These are phyloP conservation scores for Ophraella communa DNA, from an alignment of 2,888 invertebrate genomes.

Conservation along the genomic window DNA sequence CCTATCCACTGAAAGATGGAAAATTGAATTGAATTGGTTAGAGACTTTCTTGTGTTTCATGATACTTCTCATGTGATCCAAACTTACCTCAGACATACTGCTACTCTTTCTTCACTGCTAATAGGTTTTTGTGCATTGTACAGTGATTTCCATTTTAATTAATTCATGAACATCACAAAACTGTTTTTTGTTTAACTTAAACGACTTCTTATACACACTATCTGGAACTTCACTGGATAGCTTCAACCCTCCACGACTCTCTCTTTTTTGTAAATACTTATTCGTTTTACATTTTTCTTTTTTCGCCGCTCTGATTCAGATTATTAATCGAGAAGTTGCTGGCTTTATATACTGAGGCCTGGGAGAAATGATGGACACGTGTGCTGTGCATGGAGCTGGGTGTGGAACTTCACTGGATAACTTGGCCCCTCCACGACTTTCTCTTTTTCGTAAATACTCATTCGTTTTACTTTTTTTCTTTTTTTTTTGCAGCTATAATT, in stretches of 20 bases:
- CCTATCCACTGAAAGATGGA: too few species aligned
- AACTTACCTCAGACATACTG: constrained; percentile 16
- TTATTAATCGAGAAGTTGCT: constrained; percentile 4
- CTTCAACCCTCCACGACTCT: constrained; percentile 14
- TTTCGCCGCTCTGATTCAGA: constrained; percentile 5
- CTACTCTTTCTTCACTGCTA: neutral
- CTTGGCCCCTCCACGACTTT: constrained; percentile 12
- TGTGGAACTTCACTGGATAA: constrained; percentile 12
- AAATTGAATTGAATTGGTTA: too few species aligned
- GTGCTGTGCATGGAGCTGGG: too few species aligned
- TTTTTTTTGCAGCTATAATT: too few species aligned
- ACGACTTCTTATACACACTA: constrained; percentile 12
- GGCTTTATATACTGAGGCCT: too few species aligned
- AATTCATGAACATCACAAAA: constrained; percentile 4
- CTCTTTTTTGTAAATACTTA: constrained; percentile 16
- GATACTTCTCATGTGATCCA: too few species aligned
- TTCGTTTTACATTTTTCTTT: constrained; percentile 13
- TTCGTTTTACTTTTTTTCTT: constrained; percentile 12
- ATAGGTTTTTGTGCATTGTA: constrained; percentile 12
- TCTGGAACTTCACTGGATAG: constrained; percentile 13
- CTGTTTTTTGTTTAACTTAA: constrained; percentile 14
- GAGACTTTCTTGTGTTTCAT: too few species aligned
- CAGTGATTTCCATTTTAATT: neutral
- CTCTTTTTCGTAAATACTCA: constrained; percentile 17
- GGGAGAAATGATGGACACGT: too few species aligned